Evolutionary conservation across 2,113 vertebrate genomes (phyloP).

Genomic region (Indicator indicator): DNA sequence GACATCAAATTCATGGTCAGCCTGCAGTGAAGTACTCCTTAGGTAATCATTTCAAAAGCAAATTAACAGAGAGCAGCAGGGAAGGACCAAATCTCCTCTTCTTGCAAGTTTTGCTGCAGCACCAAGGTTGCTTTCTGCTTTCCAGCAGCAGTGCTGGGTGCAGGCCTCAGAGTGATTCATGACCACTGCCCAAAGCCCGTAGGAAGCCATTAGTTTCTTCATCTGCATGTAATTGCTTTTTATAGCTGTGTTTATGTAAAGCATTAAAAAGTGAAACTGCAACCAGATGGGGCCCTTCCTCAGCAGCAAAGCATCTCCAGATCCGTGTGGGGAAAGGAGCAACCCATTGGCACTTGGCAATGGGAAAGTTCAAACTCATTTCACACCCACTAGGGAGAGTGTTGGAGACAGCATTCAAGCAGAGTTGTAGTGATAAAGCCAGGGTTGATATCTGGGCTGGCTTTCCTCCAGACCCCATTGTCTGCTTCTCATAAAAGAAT

Average conservation of each 20-base stretch:
- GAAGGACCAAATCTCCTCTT: background rate
- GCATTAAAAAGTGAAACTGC: slow-evolving; percentile 27
- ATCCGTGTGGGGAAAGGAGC: background rate
- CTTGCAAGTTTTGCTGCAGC: background rate
- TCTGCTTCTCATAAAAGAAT: background rate
- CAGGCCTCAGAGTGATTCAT: background rate
- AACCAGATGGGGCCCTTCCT: slow-evolving; percentile 21
- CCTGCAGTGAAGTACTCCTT: background rate
- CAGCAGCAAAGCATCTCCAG: background rate
- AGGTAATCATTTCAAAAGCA: background rate
- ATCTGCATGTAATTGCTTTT: slow-evolving; percentile 35
- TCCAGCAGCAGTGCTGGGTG: background rate
- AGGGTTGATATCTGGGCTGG: background rate
- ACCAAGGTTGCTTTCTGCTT: background rate
- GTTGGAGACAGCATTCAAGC: background rate
- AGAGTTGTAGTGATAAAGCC: background rate
- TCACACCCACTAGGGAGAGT: background rate
- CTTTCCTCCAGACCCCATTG: background rate
- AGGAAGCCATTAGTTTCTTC: background rate
- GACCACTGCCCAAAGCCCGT: background rate
- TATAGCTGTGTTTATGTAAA: slow-evolving; percentile 45
- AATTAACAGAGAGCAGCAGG: background rate
- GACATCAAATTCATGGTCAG: background rate
- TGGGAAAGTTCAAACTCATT: background rate
- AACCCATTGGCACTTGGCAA: background rate